Evolutionary conservation across 2,797 vertebrate species (phyloP), one percentile per base, ranked within the genome.

Genomic region (Enteromius treurensis): DNA sequence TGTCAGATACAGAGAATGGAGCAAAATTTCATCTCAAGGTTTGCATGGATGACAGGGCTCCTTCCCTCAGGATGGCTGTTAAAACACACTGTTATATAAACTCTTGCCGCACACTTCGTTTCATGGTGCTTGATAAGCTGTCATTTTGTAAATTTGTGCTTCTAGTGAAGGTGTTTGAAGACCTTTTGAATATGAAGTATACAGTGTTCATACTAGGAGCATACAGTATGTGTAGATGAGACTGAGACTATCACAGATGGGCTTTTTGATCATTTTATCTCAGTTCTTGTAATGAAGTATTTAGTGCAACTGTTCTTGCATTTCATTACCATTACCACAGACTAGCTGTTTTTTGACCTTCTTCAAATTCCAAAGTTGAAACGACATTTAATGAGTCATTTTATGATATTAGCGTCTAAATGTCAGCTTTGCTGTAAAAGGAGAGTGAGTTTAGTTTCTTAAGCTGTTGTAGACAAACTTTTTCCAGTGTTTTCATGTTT

Each of bases 341-440:
- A 55, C 67, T 45, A 49, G 70, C 60, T 17, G 34, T 42, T 77
- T 34, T 68, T 42, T 68, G 11, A 76, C 60, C 17, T 45, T 29
- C 60, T 65, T 82, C 19, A 82, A 75, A 76, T 76, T 32, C 47
- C 4, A 81, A 51, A 26, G 21, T 65, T 74, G n/a, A 74, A 64
- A 42, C 64, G 55, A 82, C 81, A 77, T 58, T 67, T 82, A 82
- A 23, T 9, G 8, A 45, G 6, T 32, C 1, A 45, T 77, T 77
- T 77, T n/a, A 32, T 65, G 23, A 75, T 76, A 42, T 42, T 55
- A 29, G 15, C 29, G 1, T 58, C 17, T 32, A 58, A 69, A 77
- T 78, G 51, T 77, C 75, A 70, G 51, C 10, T 70, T 70, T 60
- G 21, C 10, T 34, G 34, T 83, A 60, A 58, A 77, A 68, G 5